Percentiles rank a stretch among this genome's conserved stretches.
Conservation (phyloP, 2,797 vertebrate genomes). For the Rhinatrema bivittatum region DNA sequence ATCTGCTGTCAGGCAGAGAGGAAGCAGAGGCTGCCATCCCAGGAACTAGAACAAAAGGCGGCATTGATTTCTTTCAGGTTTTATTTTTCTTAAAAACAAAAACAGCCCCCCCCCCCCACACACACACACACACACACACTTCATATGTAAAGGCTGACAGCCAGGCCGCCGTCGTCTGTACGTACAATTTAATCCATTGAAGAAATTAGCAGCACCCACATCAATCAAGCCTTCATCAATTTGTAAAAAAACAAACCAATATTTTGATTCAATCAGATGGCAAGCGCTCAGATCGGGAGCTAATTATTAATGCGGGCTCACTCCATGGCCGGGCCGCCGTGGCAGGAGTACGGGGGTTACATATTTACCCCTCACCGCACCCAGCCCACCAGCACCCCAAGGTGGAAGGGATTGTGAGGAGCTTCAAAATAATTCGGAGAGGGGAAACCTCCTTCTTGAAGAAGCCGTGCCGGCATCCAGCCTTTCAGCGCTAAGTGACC, state of each 20-base stretch:
- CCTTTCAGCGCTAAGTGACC: too few species aligned
- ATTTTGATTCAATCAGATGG: constrained; percentile 93
- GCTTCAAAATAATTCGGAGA: too few species aligned
- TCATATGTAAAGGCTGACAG: constrained; percentile 44
- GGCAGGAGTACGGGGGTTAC: constrained; percentile 49
- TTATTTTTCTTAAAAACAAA: constrained; percentile 44
- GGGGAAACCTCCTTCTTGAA: too few species aligned
- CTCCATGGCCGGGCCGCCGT: constrained; percentile 43
- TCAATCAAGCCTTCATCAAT: constrained; percentile 99
- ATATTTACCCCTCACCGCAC: constrained; percentile 61
- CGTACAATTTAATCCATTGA: constrained; percentile 98
- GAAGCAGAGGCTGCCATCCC: too few species aligned
- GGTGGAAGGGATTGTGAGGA: too few species aligned
- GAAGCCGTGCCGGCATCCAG: too few species aligned
- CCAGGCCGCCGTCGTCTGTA: constrained; percentile 81
- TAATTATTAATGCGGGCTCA: constrained; percentile 74
- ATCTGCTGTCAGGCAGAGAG: too few species aligned
- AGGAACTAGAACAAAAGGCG: constrained; percentile 25
- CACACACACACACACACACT: too few species aligned
- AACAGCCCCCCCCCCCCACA: too few species aligned
- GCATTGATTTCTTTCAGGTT: constrained; percentile 13
- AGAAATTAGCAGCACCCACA: constrained; percentile 82
- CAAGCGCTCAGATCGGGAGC: constrained; percentile 63
- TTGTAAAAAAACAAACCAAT: constrained; percentile 93
- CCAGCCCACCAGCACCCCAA: constrained; percentile 2